Evolutionary conservation across 2,888 invertebrate species (phyloP).

Genomic region (Thyatira batis): DNA sequence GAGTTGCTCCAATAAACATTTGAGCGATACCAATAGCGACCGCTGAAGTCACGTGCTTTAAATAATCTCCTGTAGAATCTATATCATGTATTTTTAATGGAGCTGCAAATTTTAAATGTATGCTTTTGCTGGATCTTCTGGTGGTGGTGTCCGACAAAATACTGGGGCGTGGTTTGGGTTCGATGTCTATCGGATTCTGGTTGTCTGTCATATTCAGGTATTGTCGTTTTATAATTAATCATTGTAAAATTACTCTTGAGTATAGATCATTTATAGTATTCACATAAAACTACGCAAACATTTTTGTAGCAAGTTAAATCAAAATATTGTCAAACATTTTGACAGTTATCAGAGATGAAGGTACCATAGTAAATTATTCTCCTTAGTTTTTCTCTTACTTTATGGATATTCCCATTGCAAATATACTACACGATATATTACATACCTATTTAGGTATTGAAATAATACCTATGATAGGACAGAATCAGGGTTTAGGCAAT

Average conservation of each 20-base stretch:
- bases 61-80: constrained; percentile 38
- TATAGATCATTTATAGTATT: neutral
- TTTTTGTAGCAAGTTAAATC: neutral
- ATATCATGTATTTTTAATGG: constrained; percentile 40
- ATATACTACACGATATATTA: too few relatives aligned
- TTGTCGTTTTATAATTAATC: neutral
- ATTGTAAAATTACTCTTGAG: neutral
- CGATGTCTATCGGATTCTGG: neutral
- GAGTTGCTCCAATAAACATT: constrained; percentile 41
- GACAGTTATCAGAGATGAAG: neutral
- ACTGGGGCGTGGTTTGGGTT: neutral
- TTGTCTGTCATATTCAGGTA: neutral
- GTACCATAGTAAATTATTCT: neutral
- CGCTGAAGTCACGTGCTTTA: constrained; percentile 37
- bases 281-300: neutral
- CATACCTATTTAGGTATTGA: too few relatives aligned
- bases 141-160: neutral
- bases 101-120: neutral
- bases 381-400: too few relatives aligned
- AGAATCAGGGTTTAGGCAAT: too few relatives aligned
- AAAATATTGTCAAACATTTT: too few relatives aligned
- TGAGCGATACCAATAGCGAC: constrained; percentile 37
- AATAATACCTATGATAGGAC: too few relatives aligned
- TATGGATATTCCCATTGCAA: too few relatives aligned
- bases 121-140: neutral